A percentile compares a stretch with the other conserved stretches of the same genome.
Conservation (phyloP, 2,888 invertebrate species). For the Xanthorhoe spadicearia region DNA sequence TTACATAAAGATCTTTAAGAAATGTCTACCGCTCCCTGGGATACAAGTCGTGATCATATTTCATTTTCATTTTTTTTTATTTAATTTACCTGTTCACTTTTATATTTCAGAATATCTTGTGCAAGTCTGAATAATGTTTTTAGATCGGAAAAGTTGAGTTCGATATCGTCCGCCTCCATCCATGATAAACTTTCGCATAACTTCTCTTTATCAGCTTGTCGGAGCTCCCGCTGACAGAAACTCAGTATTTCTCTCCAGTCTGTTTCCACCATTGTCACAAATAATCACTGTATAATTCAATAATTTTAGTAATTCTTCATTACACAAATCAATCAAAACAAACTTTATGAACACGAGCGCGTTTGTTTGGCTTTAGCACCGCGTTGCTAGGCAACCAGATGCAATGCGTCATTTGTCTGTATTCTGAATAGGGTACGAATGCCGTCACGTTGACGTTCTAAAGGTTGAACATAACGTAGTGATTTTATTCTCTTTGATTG, state of each 20-base stretch:
- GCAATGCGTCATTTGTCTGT: background rate
- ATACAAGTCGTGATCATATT: too few relatives aligned
- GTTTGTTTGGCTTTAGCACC: constrained; percentile 44
- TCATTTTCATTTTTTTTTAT: too few relatives aligned
- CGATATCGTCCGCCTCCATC: constrained; percentile 85
- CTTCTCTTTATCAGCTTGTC: constrained; percentile 86
- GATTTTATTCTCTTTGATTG: too few relatives aligned
- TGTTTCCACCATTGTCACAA: constrained; percentile 71
- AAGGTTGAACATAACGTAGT: too few relatives aligned
- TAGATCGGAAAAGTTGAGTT: constrained; percentile 82
- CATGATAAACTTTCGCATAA: constrained; percentile 86
- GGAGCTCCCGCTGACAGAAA: constrained; percentile 81
- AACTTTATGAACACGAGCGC: background rate
- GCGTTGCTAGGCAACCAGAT: constrained; percentile 65
- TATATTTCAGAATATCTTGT: constrained; percentile 88
- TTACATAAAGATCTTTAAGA: too few relatives aligned
- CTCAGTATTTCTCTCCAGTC: constrained; percentile 86
- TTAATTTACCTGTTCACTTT: constrained; percentile 87
- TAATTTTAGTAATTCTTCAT: constrained; percentile 12
- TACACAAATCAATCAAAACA: background rate
- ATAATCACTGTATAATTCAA: constrained; percentile 28
- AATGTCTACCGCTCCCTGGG: too few relatives aligned
- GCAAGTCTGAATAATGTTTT: constrained; percentile 84
- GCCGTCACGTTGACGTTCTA: background rate
- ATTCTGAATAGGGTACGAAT: background rate